phyloP scores from a whole-genome alignment of 2,888 invertebrate species.

The Erebia ligea region DNA sequence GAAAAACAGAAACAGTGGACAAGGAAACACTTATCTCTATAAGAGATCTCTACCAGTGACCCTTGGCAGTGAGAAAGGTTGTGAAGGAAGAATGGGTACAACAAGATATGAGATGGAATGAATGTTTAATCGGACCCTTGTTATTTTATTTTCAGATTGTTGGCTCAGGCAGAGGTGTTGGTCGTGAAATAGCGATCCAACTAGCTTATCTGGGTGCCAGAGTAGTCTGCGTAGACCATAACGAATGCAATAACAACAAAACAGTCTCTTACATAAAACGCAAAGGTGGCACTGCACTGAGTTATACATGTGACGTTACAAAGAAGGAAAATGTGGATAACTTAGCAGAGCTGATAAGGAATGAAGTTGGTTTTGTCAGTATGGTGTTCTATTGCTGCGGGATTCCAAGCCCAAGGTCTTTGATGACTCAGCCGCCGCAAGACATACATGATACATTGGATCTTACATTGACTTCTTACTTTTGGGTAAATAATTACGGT shows the following conservation, averaged over 20 bases:
- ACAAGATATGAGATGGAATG: no score
- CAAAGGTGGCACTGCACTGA: conserved; percentile 73
- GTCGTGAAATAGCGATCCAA: conserved; percentile 84
- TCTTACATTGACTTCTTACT: conserved; percentile 84
- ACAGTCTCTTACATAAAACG: conserved; percentile 74
- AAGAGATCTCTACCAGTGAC: no score
- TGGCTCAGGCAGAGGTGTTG: conserved; percentile 88
- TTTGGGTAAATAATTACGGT: conserved; percentile 78
- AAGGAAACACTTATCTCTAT: no score
- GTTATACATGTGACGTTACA: conserved; percentile 83
- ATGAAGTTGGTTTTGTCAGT: conserved; percentile 82
- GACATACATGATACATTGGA: conserved; percentile 82
- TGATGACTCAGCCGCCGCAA: conserved; percentile 75
- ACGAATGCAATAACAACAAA: conserved; percentile 74
- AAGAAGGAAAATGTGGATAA: conserved; percentile 75
- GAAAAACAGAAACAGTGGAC: no score
- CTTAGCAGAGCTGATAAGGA: conserved; percentile 71
- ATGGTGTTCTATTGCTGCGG: conserved; percentile 86
- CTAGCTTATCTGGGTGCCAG: conserved; percentile 81
- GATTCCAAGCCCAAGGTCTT: conserved; percentile 83
- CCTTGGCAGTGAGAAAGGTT: no score
- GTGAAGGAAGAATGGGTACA: no score
- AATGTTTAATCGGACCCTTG: neutral
- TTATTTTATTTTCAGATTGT: conserved; percentile 78
- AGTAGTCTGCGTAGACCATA: conserved; percentile 87